Percentiles rank a stretch among this genome's conserved stretches.
Evolutionary conservation across 2,113 vertebrate species (phyloP).

Genomic region (Eudorcas thomsonii): DNA sequence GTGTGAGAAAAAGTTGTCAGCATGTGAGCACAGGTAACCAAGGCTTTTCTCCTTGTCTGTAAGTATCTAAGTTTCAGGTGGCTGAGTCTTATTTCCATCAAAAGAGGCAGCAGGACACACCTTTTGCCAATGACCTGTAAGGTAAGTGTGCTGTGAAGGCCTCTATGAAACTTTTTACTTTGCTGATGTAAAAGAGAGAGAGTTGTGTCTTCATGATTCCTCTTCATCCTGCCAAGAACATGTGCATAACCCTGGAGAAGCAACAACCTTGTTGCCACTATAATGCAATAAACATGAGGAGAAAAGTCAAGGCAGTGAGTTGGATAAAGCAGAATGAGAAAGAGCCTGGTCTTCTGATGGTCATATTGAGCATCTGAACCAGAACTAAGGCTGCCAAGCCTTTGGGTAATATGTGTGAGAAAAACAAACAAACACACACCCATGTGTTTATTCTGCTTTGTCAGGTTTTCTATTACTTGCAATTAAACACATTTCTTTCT

Average conservation of each 20-base stretch:
- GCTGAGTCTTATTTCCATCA: not conserved
- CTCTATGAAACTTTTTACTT: not conserved
- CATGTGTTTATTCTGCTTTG: not conserved
- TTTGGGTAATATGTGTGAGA: not conserved
- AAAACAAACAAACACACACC: not conserved
- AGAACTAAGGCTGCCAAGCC: rapidly evolving
- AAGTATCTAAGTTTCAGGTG: too few species aligned
- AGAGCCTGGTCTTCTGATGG: not conserved
- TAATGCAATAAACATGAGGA: not conserved
- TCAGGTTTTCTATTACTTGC: not conserved
- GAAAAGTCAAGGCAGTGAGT: not conserved
- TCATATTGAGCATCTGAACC: not conserved
- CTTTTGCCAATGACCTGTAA: not conserved
- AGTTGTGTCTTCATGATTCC: not conserved
- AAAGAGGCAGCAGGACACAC: not conserved
- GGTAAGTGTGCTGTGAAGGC: not conserved
- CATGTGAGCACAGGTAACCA: not conserved
- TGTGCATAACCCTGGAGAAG: not conserved
- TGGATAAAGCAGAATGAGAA: not conserved
- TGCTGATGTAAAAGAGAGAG: not conserved
- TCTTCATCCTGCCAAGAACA: not conserved
- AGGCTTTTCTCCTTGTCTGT: not conserved
- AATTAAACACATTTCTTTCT: conserved; percentile 22
- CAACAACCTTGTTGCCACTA: too few species aligned
- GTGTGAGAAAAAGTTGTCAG: not conserved